Conservation (phyloP, 2,113 vertebrate species). For the Chlamydotis undulata region DNA sequence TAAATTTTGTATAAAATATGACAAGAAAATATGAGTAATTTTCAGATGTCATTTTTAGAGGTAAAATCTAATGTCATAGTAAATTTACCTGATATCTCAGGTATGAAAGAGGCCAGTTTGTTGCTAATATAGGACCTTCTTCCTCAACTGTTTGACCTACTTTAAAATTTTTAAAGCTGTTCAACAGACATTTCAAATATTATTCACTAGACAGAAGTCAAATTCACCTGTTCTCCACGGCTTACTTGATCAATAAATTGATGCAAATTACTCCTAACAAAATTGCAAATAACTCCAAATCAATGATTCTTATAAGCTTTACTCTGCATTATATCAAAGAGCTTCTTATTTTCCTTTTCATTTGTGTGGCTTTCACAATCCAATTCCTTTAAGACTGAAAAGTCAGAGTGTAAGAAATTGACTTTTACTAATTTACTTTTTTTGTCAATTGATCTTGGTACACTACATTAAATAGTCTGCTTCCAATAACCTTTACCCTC, state of each 20-base stretch:
- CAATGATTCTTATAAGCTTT: conserved; percentile 27
- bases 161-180: conserved; percentile 20
- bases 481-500: conserved; percentile 2
- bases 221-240: conserved; percentile 1
- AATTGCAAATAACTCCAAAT: conserved; percentile 27
- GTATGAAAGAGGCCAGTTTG: neutral
- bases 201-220: neutral
- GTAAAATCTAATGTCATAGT: neutral
- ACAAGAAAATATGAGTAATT: neutral
- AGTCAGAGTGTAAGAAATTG: neutral
- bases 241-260: conserved; percentile 62
- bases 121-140: neutral
- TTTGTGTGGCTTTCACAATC: neutral
- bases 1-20: neutral
- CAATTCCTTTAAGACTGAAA: conserved; percentile 8
- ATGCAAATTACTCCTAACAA: conserved; percentile 50
- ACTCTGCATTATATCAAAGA: conserved; percentile 7
- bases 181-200: conserved; percentile 10
- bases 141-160: neutral
- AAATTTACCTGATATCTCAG: neutral
- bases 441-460: conserved; percentile 26
- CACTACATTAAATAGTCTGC: neutral
- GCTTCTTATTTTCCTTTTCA: neutral
- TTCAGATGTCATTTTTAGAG: neutral
- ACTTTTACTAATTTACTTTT: conserved; percentile 30